phyloP scores from a whole-genome alignment of 2,113 vertebrate genomes.

The Baryphthengus martii region DNA sequence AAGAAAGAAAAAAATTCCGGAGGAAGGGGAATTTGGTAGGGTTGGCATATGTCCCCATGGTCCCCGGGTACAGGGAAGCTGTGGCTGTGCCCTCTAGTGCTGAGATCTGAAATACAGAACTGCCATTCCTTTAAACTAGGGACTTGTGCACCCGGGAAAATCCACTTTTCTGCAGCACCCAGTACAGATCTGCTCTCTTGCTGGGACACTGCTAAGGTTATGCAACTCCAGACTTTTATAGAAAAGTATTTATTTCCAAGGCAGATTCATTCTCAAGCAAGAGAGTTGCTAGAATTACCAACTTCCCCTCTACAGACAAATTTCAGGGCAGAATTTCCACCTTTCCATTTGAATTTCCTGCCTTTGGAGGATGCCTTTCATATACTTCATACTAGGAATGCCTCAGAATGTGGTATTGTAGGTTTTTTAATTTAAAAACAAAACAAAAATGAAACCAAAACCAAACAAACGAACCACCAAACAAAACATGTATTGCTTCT shows the following conservation, averaged over 20 bases:
- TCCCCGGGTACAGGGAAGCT: neutral
- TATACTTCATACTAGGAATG: neutral
- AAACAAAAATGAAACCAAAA: neutral
- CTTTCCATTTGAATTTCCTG: neutral
- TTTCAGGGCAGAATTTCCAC: neutral
- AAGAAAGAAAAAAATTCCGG: too few species aligned
- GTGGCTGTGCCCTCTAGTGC: conserved; percentile 20
- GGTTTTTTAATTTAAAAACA: neutral
- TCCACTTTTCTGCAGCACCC: neutral
- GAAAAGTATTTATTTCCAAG: neutral
- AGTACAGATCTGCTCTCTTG: neutral
- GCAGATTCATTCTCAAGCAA: neutral
- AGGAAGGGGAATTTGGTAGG: neutral
- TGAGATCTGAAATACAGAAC: neutral
- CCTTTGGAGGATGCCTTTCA: neutral
- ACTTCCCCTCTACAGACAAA: neutral
- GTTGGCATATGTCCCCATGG: fast-evolving
- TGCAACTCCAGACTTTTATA: neutral
- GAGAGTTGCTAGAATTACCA: neutral
- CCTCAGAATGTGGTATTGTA: neutral
- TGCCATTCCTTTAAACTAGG: too few species aligned
- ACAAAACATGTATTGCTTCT: neutral
- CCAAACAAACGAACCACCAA: neutral
- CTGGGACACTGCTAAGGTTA: neutral
- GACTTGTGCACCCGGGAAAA: too few species aligned